These are phyloP conservation scores for Exephanes ischioxanthus DNA, from an alignment of 2,888 invertebrate species.

Conservation along the genomic window DNA sequence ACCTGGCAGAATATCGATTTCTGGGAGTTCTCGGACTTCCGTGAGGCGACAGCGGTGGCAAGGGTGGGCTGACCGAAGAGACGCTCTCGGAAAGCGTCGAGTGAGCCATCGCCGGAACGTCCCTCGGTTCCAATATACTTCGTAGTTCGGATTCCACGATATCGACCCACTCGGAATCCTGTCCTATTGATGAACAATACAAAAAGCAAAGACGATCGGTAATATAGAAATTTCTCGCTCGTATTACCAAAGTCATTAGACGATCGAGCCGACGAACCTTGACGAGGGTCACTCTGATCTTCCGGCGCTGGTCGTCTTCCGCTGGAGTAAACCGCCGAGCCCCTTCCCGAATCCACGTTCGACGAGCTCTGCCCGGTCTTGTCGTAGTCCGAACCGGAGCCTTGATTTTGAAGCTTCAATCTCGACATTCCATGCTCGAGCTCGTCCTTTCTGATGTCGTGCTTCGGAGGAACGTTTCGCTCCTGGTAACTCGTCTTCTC, in stretches of 20 bases:
- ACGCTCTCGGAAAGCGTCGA: slow-evolving; percentile 89
- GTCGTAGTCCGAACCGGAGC: slow-evolving; percentile 88
- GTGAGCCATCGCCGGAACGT: slow-evolving; percentile 89
- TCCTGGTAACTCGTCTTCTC: slow-evolving; percentile 66
- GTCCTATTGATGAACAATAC: slow-evolving; percentile 80
- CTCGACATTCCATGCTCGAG: slow-evolving; percentile 81
- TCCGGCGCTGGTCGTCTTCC: slow-evolving; percentile 88
- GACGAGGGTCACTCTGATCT: slow-evolving; percentile 78
- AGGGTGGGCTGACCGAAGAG: slow-evolving; percentile 91
- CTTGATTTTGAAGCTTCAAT: slow-evolving; percentile 82
- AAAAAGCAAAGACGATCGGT: not conserved
- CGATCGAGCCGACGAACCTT: slow-evolving; percentile 74
- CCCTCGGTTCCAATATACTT: slow-evolving; percentile 91
- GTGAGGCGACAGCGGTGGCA: slow-evolving; percentile 91
- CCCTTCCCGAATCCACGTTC: slow-evolving; percentile 92
- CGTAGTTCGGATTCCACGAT: slow-evolving; percentile 92
- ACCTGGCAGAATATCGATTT: slow-evolving; percentile 83
- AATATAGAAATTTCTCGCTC: not conserved
- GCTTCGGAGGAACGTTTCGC: slow-evolving; percentile 68
- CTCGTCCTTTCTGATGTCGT: slow-evolving; percentile 78
- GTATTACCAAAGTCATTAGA: not conserved
- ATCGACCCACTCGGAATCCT: slow-evolving; percentile 93
- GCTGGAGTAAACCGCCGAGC: slow-evolving; percentile 93
- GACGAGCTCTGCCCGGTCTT: slow-evolving; percentile 91
- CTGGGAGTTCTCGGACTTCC: slow-evolving; percentile 84